Percentiles rank a stretch among this genome's conserved stretches.
phyloP scores from a whole-genome alignment of 37 sponge, comb jelly and placozoan genomes.

The Beroe ovata region DNA sequence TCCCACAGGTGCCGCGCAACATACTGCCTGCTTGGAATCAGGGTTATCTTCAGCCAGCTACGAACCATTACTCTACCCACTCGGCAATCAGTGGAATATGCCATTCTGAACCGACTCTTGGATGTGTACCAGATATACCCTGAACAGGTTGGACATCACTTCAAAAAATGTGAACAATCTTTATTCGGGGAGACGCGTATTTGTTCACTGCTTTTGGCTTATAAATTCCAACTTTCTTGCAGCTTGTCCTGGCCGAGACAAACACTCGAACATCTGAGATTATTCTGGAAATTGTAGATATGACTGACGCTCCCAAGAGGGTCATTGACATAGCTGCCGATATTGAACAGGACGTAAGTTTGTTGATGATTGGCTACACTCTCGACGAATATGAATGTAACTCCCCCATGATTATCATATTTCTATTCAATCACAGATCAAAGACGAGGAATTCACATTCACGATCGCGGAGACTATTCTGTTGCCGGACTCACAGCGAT shows the following conservation, averaged over 20 bases:
- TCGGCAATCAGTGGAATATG: conserved; percentile 7
- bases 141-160: conserved; percentile 30
- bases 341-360: conserved; percentile 41
- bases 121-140: conserved; percentile 22
- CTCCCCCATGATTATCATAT: not conserved
- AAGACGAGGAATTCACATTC: conserved; percentile 41
- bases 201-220: not conserved
- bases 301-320: conserved; percentile 1
- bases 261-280: not conserved
- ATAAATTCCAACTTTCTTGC: not conserved
- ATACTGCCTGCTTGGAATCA: conserved; percentile 52
- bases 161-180: not conserved
- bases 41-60: conserved; percentile 43
- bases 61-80: conserved; percentile 19
- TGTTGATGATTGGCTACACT: not conserved
- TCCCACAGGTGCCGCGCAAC: conserved; percentile 52
- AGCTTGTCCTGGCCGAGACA: conserved; percentile 15
- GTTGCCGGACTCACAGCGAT: not conserved
- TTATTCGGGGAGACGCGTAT: not conserved
- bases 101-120: conserved; percentile 16
- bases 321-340: conserved; percentile 62
- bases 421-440: conserved; percentile 5
- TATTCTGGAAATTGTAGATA: conserved; percentile 31
- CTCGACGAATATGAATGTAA: not conserved
- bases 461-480: conserved; percentile 8